Conservation (phyloP, 1,140 invertebrate species). For the Diuraphis noxia region DNA sequence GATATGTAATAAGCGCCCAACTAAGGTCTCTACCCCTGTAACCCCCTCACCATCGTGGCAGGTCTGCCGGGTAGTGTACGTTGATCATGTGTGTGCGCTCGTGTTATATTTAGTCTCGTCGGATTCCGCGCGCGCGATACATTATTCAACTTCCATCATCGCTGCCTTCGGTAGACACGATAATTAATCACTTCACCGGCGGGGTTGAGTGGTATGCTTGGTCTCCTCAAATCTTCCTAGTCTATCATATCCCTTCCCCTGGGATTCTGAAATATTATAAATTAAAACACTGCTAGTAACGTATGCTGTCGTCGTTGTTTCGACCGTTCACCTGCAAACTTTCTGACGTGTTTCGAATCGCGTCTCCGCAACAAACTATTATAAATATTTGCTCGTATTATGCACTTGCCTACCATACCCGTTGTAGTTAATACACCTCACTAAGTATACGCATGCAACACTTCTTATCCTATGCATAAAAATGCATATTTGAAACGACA, state of each 20-base stretch:
- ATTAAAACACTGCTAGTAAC: neutral
- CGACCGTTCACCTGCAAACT: neutral
- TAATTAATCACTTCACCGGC: conserved; percentile 17
- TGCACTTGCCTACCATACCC: neutral
- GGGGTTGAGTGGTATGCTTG: neutral
- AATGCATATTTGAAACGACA: neutral
- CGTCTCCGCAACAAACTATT: neutral
- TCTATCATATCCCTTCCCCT: neutral
- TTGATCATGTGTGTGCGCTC: neutral
- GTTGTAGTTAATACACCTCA: neutral
- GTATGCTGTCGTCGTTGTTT: neutral
- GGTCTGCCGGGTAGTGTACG: neutral
- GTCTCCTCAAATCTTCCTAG: neutral
- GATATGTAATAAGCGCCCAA: neutral
- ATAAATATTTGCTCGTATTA: neutral
- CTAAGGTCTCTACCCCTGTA: neutral
- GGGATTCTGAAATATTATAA: conserved; percentile 27
- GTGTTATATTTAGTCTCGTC: neutral
- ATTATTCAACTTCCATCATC: conserved; percentile 33
- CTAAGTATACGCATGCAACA: neutral
- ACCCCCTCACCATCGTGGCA: neutral
- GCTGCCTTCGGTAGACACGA: neutral
- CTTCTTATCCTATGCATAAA: neutral
- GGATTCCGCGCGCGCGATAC: neutral
- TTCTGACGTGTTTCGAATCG: neutral